A percentile compares a stretch with the other conserved stretches of the same genome.
Evolutionary conservation across 2,888 invertebrate species (phyloP).

Genomic region (Pseudococcus longispinus): DNA sequence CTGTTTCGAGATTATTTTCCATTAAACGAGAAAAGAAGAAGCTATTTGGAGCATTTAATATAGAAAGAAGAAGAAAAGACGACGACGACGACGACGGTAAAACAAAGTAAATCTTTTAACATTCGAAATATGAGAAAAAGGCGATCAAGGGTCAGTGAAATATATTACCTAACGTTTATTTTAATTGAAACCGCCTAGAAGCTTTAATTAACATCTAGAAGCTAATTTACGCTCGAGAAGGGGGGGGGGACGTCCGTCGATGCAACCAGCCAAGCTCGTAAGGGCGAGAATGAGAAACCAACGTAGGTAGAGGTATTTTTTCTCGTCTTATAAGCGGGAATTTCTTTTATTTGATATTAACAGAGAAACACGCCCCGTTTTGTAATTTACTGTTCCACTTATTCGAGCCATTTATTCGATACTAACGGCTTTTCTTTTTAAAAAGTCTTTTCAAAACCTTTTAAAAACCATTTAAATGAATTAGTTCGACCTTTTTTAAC

Average conservation of each 20-base stretch:
- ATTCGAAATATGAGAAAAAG: slow-evolving; percentile 43
- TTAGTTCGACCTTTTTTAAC: slow-evolving; percentile 26
- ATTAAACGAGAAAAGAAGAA: slow-evolving; percentile 17
- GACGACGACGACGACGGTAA: slow-evolving; percentile 4
- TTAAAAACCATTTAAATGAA: slow-evolving; percentile 34
- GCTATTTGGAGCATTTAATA: slow-evolving; percentile 28
- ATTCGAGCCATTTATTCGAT: slow-evolving; percentile 40
- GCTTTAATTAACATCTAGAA: slow-evolving; percentile 54
- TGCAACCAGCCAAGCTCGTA: not conserved
- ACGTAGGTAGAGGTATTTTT: slow-evolving; percentile 38
- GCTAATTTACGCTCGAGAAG: slow-evolving; percentile 45
- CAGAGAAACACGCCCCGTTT: slow-evolving; percentile 35
- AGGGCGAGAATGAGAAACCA: slow-evolving; percentile 43
- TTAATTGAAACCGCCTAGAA: slow-evolving; percentile 54
- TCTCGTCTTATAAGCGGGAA: slow-evolving; percentile 1
- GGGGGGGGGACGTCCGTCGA: not conserved
- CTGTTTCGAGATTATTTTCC: slow-evolving; percentile 27
- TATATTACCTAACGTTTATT: slow-evolving; percentile 47
- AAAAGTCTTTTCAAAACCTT: slow-evolving; percentile 27
- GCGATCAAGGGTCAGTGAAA: slow-evolving; percentile 36
- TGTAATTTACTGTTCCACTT: slow-evolving; percentile 50
- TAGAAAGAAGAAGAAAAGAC: not conserved
- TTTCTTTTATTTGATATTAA: slow-evolving; percentile 54
- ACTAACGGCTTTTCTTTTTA: slow-evolving; percentile 22
- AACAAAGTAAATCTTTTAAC: slow-evolving; percentile 40